Evolutionary conservation across 2,797 vertebrate genomes (phyloP).

Genomic region (Petrocephalus schoutedeni): DNA sequence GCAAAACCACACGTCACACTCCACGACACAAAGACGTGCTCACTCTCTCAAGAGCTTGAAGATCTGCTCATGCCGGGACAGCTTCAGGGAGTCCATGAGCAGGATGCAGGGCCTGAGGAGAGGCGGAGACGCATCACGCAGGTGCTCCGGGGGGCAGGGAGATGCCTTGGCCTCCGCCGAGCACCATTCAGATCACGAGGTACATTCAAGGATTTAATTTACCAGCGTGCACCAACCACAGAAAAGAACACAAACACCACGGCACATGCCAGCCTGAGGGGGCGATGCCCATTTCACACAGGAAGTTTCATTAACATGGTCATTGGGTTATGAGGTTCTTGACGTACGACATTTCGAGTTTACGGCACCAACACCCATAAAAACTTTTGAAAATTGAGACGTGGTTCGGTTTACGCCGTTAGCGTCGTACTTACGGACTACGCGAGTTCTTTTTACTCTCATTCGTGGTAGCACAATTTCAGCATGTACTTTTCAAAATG

Average conservation of each 20-base stretch:
- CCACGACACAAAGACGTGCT: slow-evolving; percentile 53
- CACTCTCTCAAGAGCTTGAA: slow-evolving; percentile 88
- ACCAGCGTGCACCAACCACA: neutral
- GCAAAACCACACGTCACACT: neutral
- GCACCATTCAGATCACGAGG: neutral
- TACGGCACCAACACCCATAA: no score
- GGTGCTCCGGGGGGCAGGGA: neutral
- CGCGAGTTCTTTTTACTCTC: no score
- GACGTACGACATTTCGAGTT: no score
- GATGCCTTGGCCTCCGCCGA: neutral
- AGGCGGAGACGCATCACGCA: neutral
- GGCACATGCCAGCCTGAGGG: neutral
- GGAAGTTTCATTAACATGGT: neutral
- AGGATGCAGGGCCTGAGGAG: slow-evolving; percentile 89
- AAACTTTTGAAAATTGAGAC: no score
- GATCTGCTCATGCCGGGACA: slow-evolving; percentile 78
- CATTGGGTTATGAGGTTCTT: no score
- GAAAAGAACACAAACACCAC: neutral
- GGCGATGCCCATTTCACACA: neutral
- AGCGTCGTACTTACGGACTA: no score
- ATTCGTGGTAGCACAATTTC: no score
- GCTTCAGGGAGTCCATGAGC: slow-evolving; percentile 90
- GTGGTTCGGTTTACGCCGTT: no score
- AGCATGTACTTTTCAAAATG: no score
- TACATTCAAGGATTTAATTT: neutral